Conservation (phyloP, 2,113 vertebrate species). For the Silurus asotus region DNA sequence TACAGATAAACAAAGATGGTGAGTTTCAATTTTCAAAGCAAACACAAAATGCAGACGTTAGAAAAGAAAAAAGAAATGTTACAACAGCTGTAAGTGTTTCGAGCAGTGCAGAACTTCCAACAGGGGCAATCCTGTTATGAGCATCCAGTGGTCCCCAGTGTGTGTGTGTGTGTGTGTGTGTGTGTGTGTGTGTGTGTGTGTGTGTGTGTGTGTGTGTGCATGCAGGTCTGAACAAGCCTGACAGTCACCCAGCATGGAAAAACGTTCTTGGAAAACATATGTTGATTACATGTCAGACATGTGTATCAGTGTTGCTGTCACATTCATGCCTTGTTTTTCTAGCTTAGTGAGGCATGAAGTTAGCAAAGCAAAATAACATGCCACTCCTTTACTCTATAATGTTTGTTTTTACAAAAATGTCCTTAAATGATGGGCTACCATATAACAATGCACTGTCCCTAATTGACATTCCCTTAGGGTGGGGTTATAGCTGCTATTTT, state of each 20-base stretch:
- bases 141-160: slow-evolving; percentile 38
- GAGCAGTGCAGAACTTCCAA: slow-evolving; percentile 23
- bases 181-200: slow-evolving; percentile 32
- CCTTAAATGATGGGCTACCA: background rate
- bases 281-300: slow-evolving; percentile 39
- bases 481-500: background rate
- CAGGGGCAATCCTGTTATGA: slow-evolving; percentile 42
- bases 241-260: slow-evolving; percentile 7
- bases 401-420: background rate
- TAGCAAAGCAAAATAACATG: background rate
- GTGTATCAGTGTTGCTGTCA: slow-evolving; percentile 55
- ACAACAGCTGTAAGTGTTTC: slow-evolving; percentile 46
- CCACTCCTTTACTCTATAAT: background rate
- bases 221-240: slow-evolving; percentile 24
- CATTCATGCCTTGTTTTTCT: slow-evolving; percentile 41
- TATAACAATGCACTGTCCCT: background rate
- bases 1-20: background rate
- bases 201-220: slow-evolving; percentile 31
- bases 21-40: background rate
- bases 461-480: background rate
- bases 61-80: slow-evolving; percentile 5
- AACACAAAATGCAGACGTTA: background rate
- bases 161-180: slow-evolving; percentile 35
- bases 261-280: background rate
- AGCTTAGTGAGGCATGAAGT: background rate